Evolutionary conservation across 2,113 vertebrate species (phyloP), one percentile per base, ranked within the genome.

Genomic region (Cyrtonyx montezumae): DNA sequence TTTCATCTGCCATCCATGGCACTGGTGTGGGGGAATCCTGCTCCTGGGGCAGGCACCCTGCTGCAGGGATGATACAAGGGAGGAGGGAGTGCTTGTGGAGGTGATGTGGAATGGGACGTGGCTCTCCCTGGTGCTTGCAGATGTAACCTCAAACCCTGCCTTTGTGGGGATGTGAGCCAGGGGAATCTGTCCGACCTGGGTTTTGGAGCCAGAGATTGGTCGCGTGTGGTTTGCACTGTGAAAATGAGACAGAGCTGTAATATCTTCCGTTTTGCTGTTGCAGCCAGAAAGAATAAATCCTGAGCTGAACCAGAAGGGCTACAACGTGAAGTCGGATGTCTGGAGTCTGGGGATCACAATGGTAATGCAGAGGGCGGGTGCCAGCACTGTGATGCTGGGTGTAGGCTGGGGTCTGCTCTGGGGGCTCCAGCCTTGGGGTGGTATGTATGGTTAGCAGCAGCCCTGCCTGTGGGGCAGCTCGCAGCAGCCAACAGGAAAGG

Each of bases 271-370:
- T 73, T 91, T 75, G 9, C 30, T 81, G 8, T 94, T 96, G 14
- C 97, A 98, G 98, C 98, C 98, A 0, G 98, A 98, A 93, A 98
- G 98, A 73, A 98, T 98, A 95, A 98, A 98, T 78, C 98, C 98
- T 1, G 98, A 98, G 69, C 95, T 98, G 94, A 98, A 98, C 92
- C 98, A 98, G 96, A 98, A 98, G 88, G 98, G 98, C 63, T 98
- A 98, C 94, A 98, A 98, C 0, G 98, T 98, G 84, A 98, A 98
- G 87, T 98, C 98, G 0, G 98, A 98, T 0, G 98, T 98, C 79
- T 98, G 98, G 98, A 98, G 98, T 56, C 97, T 98, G 1, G 98
- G 98, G 48, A 98, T 98, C 96, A 98, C 98, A 6, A 98, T 98
- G 98, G 98, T 98, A 97, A 95, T 0, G 3, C n/a, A 2, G 2